A percentile compares a stretch with the other conserved stretches of the same genome.
Evolutionary conservation across 2,797 vertebrate species (phyloP).

Genomic region (Leptoclinus maculatus): DNA sequence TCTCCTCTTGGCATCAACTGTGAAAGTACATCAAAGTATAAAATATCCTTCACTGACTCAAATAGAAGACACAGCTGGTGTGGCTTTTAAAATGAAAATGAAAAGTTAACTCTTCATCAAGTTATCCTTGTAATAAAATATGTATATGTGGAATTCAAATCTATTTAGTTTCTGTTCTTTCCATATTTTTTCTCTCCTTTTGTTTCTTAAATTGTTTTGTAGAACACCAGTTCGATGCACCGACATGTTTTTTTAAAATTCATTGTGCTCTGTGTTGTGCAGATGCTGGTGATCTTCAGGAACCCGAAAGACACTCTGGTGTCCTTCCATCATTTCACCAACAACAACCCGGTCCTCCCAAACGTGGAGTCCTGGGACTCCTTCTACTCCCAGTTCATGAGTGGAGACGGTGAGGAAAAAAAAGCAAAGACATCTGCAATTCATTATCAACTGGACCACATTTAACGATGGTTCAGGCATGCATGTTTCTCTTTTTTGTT

Average conservation of each 20-base stretch:
- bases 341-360: constrained; percentile 81
- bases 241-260: not conserved
- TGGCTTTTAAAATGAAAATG: too few species aligned
- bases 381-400: constrained; percentile 86
- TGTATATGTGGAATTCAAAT: not conserved
- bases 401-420: constrained; percentile 82
- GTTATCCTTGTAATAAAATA: not conserved
- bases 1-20: not conserved
- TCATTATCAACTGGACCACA: not conserved
- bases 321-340: constrained; percentile 88
- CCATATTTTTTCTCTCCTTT: not conserved
- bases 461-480: not conserved
- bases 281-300: constrained; percentile 87
- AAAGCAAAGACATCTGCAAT: not conserved
- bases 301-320: constrained; percentile 89
- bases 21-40: not conserved
- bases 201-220: not conserved
- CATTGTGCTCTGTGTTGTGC: not conserved
- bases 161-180: not conserved
- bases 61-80: not conserved
- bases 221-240: not conserved
- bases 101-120: too few species aligned
- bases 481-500: too few species aligned
- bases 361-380: constrained; percentile 82
- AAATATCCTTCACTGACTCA: not conserved